Base-by-base conservation (phyloP, 1,140 invertebrate genomes). In the Pseudomyrmex gracilis region DNA sequence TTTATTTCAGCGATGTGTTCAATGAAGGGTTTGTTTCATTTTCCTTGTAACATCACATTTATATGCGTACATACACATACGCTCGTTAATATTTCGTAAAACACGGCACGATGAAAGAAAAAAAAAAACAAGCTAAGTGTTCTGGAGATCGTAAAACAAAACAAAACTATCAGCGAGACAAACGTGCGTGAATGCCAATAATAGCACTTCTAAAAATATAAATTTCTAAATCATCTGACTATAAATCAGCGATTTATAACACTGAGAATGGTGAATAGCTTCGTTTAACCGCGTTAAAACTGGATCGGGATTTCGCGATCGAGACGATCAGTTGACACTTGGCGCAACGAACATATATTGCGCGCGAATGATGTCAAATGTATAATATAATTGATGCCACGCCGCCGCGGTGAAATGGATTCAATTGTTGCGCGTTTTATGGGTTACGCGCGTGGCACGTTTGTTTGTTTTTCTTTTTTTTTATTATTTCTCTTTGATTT, bases 321-420 rank as follows among this genome's bases (percentile, higher is more conserved):
- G n/a, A 5, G 24, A 67, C 55, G 43, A 58, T 78, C 76, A 15
- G n/a, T 58, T 78, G 20, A 70, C 2, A 78, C 15, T 47, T n/a
- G 53, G 15, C 12, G 12, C 45, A 71, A 58, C 45, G 53, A 22
- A 70, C 22, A 34, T 34, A 0, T n/a, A n/a, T n/a, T 34, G 34
- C 34, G 8, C 70, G 10, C 51, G n/a, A 80, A 61, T 57, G 15
- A 78, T 78, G 34, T 78, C 64, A 78, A 78, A 78, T 58, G 43
- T 70, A 78, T 80, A 71, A 71, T 71, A 80, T 4, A 71, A 80
- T 71, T 80, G 76, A 70, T 22, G 17, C 20, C 43, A 58, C 71
- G 58, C 12, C 43, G 43, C 45, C 43, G 43, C 45, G 22, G 12
- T n/a, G n/a, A 76, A 45, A 57, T 70, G 20, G 53, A 78, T 78